A percentile compares a stretch with the other conserved stretches of the same genome.
Evolutionary conservation across 1,140 invertebrate genomes (phyloP).

Genomic region (Idris sp.): DNA sequence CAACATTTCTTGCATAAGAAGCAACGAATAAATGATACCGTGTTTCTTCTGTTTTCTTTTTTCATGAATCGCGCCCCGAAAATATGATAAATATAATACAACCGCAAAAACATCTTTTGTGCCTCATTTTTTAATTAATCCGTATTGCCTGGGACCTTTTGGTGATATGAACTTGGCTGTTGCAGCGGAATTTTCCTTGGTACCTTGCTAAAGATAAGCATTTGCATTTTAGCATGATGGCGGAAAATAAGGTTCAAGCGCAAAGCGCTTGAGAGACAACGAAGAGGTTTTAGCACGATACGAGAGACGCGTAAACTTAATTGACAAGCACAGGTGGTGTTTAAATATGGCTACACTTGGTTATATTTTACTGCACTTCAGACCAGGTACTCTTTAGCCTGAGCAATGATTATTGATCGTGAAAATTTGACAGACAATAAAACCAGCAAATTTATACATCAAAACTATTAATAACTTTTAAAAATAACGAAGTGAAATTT

Average conservation of each 20-base stretch:
- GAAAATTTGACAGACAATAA: slow-evolving; percentile 1
- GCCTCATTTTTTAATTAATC: slow-evolving; percentile 47
- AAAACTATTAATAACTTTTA: no score
- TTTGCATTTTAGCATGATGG: slow-evolving; percentile 61
- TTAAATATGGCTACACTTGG: slow-evolving; percentile 70
- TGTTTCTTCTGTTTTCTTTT: no score
- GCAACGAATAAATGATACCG: no score
- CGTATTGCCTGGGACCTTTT: slow-evolving; percentile 20
- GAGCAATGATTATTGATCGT: slow-evolving; percentile 35
- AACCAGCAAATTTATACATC: no score
- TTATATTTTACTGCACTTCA: slow-evolving; percentile 48
- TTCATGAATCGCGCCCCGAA: no score
- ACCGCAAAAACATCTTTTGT: neutral
- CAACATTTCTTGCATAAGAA: no score
- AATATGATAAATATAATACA: slow-evolving; percentile 10
- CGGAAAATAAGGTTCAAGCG: slow-evolving; percentile 50
- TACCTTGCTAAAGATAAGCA: slow-evolving; percentile 60
- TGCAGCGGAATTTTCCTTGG: slow-evolving; percentile 61
- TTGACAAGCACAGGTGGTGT: slow-evolving; percentile 74
- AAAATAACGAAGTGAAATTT: no score
- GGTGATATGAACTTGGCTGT: slow-evolving; percentile 15
- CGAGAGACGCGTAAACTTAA: slow-evolving; percentile 73
- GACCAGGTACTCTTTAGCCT: slow-evolving; percentile 15
- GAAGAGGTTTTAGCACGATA: slow-evolving; percentile 57
- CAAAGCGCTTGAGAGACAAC: slow-evolving; percentile 54